Evolutionary conservation across 1,140 invertebrate genomes (phyloP).

Genomic region (Dendroctonus ponderosae): DNA sequence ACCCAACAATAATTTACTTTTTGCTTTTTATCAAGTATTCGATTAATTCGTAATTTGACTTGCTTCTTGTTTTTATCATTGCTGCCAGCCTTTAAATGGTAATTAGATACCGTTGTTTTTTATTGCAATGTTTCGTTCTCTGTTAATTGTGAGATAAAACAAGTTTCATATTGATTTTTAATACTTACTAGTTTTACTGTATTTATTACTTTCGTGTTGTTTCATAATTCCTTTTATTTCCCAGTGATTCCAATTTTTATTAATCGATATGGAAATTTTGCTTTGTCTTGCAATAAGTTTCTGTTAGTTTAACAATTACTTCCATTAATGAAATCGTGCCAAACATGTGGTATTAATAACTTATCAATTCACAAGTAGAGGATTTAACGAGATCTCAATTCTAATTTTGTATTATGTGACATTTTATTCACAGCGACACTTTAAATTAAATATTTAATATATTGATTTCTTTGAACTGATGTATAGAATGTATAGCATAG

Average conservation of each 20-base stretch:
- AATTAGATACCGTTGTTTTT: too few relatives aligned
- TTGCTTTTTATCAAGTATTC: too few relatives aligned
- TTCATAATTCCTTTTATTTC: too few relatives aligned
- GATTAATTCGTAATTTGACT: too few relatives aligned
- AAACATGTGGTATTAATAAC: background rate
- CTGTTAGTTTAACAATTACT: too few relatives aligned
- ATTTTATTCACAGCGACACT: conserved; percentile 14
- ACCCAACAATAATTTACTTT: too few relatives aligned
- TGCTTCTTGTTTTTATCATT: too few relatives aligned
- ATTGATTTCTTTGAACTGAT: conserved; percentile 28
- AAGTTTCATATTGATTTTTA: background rate
- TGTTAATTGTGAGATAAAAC: background rate
- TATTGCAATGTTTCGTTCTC: too few relatives aligned
- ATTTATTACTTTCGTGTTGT: background rate
- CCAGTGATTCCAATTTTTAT: too few relatives aligned
- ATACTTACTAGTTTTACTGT: background rate
- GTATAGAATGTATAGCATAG: conserved; percentile 23
- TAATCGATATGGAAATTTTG: too few relatives aligned
- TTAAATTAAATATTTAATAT: conserved; percentile 4
- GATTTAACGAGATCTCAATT: conserved; percentile 17
- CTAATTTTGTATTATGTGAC: conserved; percentile 13
- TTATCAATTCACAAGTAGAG: conserved; percentile 2
- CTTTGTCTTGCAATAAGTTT: too few relatives aligned
- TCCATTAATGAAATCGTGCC: background rate
- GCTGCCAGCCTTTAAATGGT: too few relatives aligned